These are phyloP conservation scores for Leucoptera coffeella DNA, from an alignment of 2,888 invertebrate genomes.

Conservation along the genomic window DNA sequence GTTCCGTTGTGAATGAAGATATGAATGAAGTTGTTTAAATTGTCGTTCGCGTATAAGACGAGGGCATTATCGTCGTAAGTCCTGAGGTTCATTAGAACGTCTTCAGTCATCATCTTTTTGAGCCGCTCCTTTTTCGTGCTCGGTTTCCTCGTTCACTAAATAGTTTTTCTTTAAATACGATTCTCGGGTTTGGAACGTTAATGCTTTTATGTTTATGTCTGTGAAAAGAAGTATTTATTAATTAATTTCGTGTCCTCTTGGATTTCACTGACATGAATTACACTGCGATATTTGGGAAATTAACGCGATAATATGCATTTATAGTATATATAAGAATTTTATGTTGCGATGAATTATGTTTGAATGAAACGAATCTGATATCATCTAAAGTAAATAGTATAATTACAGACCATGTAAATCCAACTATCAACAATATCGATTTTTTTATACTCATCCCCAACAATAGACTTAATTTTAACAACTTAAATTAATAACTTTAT, in stretches of 20 bases:
- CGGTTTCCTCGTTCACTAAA: slow-evolving; percentile 58
- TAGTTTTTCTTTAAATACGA: slow-evolving; percentile 78
- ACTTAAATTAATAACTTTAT: no score
- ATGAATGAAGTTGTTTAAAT: slow-evolving; percentile 89
- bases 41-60: slow-evolving; percentile 86
- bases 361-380: no score
- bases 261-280: no score
- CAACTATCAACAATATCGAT: no score
- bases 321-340: no score
- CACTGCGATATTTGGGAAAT: no score
- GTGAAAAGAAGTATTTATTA: slow-evolving; percentile 11
- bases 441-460: no score
- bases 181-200: slow-evolving; percentile 79
- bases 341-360: no score
- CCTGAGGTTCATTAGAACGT: slow-evolving; percentile 81
- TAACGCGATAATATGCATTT: no score
- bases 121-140: slow-evolving; percentile 57
- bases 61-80: slow-evolving; percentile 79
- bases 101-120: slow-evolving; percentile 70
- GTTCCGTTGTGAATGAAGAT: slow-evolving; percentile 75
- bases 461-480: no score
- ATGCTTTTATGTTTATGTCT: slow-evolving; percentile 87
- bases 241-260: neutral
- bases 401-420: no score
- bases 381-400: no score